Percentiles rank a stretch among this genome's conserved stretches.
Evolutionary conservation across 2,113 vertebrate species (phyloP).

Genomic region (Danionella cerebrum): DNA sequence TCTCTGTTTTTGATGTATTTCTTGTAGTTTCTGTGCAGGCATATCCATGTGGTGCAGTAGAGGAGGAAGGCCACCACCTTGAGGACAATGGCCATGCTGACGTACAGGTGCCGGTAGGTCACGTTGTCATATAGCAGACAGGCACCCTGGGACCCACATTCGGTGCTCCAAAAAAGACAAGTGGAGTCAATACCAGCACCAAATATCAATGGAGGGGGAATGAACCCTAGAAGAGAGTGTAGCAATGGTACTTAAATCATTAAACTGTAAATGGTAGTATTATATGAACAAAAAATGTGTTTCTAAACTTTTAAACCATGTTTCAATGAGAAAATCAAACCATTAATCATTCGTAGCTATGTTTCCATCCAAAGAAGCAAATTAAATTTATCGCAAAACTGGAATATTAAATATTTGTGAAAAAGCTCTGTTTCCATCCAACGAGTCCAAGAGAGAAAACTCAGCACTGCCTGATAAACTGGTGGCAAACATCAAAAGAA

Average conservation of each 20-base stretch:
- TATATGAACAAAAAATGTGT: too few relatives aligned
- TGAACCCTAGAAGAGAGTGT: conserved; percentile 77
- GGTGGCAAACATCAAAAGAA: too few relatives aligned
- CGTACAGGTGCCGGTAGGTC: conserved; percentile 85
- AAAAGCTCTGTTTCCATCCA: too few relatives aligned
- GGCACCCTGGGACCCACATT: conserved; percentile 83
- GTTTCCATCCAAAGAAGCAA: too few relatives aligned
- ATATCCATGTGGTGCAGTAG: conserved; percentile 91
- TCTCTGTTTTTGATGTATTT: conserved; percentile 91
- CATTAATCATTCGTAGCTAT: too few relatives aligned
- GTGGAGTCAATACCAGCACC: conserved; percentile 95
- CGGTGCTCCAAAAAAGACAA: conserved; percentile 93
- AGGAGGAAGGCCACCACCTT: conserved; percentile 91
- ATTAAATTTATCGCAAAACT: too few relatives aligned
- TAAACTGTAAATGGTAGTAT: too few relatives aligned
- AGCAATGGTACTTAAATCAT: background rate
- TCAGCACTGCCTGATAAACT: too few relatives aligned
- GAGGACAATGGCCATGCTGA: conserved; percentile 88
- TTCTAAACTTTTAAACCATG: too few relatives aligned
- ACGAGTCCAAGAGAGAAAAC: too few relatives aligned
- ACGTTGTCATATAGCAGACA: conserved; percentile 90
- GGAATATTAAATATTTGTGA: too few relatives aligned
- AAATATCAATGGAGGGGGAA: conserved; percentile 94
- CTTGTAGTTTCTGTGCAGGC: conserved; percentile 89
- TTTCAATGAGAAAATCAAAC: too few relatives aligned